These are phyloP conservation scores for Grus americana DNA, from an alignment of 2,113 vertebrate species.

Conservation along the genomic window DNA sequence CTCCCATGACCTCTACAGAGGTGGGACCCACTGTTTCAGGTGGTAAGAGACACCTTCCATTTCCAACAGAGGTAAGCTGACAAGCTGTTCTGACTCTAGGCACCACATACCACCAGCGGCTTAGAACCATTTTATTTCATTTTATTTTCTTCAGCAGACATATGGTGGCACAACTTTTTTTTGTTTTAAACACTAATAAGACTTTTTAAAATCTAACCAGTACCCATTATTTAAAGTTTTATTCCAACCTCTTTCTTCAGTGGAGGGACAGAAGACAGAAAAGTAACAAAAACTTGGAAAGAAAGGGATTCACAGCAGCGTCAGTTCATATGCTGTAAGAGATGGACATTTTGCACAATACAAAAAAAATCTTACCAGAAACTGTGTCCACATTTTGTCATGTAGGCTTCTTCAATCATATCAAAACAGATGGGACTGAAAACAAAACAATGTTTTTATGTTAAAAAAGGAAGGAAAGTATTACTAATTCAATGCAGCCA, in stretches of 20 bases:
- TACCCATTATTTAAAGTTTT: background rate
- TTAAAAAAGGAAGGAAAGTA: background rate
- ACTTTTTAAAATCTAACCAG: background rate
- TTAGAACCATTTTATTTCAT: background rate
- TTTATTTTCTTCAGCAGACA: background rate
- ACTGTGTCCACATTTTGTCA: constrained; percentile 99
- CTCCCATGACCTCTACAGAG: background rate
- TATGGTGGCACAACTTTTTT: accelerated
- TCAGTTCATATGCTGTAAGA: background rate
- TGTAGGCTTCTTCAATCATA: constrained; percentile 99
- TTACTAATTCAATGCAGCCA: background rate
- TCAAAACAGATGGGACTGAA: constrained; percentile 98
- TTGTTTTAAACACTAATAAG: accelerated
- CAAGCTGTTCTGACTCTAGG: background rate
- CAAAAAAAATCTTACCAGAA: constrained; percentile 87
- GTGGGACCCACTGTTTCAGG: background rate
- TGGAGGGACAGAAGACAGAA: constrained; percentile 11
- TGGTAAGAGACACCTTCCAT: background rate
- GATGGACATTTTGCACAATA: background rate
- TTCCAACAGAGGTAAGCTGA: background rate
- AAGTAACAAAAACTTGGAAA: background rate
- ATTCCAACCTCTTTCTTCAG: background rate
- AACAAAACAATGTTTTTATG: constrained; percentile 23
- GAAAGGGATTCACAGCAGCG: background rate
- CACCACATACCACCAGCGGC: background rate